A percentile compares a stretch with the other conserved stretches of the same genome.
Conservation (phyloP, 2,797 vertebrate genomes). For the Parauchenoglanis ngamensis region DNA sequence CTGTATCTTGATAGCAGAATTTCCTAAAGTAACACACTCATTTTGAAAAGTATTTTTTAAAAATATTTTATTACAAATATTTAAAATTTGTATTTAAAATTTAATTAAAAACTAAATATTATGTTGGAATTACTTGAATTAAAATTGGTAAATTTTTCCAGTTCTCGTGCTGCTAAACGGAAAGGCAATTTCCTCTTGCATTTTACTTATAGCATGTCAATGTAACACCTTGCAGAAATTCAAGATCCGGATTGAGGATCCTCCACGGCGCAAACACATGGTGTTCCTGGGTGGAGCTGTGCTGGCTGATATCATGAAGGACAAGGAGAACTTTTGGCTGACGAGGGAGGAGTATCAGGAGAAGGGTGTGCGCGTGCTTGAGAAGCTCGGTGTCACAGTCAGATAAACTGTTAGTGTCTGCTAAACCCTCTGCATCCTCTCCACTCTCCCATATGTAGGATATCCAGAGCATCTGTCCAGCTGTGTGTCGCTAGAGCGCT, state of each 20-base stretch:
- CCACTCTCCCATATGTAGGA: conserved; percentile 17
- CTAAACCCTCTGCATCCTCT: neutral
- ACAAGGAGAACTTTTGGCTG: conserved; percentile 99
- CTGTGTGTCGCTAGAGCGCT: conserved; percentile 68
- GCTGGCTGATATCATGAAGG: conserved; percentile 99
- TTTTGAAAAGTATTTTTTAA: neutral
- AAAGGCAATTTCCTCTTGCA: neutral
- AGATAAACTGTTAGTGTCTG: conserved; percentile 81
- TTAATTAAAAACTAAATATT: neutral
- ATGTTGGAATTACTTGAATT: neutral
- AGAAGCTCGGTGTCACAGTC: conserved; percentile 98
- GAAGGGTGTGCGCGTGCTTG: conserved; percentile 93
- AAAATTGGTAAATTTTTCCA: neutral
- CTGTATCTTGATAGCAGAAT: neutral
- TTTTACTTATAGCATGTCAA: conserved; percentile 20
- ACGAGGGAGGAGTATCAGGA: conserved; percentile 96
- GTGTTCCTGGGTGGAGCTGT: conserved; percentile 96
- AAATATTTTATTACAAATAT: neutral
- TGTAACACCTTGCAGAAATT: conserved; percentile 73
- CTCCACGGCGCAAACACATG: conserved; percentile 95
- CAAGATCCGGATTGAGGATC: conserved; percentile 83
- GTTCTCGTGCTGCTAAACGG: neutral
- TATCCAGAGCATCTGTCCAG: conserved; percentile 34
- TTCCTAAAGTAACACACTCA: neutral
- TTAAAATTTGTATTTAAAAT: neutral